A percentile compares a stretch with the other conserved stretches of the same genome.
Evolutionary conservation across 2,113 vertebrate species (phyloP).

Genomic region (Felis chaus): DNA sequence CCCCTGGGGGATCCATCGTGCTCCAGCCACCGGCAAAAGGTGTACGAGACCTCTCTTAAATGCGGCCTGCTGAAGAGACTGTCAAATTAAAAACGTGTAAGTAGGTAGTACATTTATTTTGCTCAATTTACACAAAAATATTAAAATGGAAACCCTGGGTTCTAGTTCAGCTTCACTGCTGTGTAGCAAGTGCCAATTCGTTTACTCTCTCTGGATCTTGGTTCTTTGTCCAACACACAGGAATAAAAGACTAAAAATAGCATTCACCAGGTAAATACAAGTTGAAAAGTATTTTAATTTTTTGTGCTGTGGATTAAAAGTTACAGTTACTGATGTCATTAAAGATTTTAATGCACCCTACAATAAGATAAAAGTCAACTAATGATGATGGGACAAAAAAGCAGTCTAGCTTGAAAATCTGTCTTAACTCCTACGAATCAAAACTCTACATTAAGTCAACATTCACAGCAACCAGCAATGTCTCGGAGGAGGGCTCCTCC

Average conservation of each 20-base stretch:
- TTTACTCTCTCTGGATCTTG: background rate
- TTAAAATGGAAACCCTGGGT: background rate
- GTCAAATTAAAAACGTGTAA: conserved; percentile 37
- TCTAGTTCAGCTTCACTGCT: background rate
- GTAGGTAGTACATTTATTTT: background rate
- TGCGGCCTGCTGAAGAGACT: conserved; percentile 46
- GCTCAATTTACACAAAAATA: conserved; percentile 20
- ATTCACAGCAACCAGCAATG: background rate
- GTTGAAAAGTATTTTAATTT: background rate
- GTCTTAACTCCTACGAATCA: background rate
- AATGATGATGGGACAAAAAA: conserved; percentile 6
- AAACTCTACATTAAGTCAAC: background rate
- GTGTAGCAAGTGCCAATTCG: background rate
- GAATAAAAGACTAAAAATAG: background rate
- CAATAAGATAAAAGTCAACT: conserved; percentile 16
- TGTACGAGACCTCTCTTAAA: conserved; percentile 60
- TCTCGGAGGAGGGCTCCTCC: background rate
- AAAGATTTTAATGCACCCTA: conserved; percentile 25
- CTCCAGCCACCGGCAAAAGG: conserved; percentile 51
- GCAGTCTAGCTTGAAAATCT: background rate
- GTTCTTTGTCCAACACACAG: background rate
- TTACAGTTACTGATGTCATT: background rate
- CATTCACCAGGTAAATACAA: conserved; percentile 25
- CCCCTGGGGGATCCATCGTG: conserved; percentile 90
- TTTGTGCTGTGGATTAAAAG: background rate